Evolutionary conservation across 2,113 vertebrate species (phyloP).

Genomic region (Pipra filicauda): DNA sequence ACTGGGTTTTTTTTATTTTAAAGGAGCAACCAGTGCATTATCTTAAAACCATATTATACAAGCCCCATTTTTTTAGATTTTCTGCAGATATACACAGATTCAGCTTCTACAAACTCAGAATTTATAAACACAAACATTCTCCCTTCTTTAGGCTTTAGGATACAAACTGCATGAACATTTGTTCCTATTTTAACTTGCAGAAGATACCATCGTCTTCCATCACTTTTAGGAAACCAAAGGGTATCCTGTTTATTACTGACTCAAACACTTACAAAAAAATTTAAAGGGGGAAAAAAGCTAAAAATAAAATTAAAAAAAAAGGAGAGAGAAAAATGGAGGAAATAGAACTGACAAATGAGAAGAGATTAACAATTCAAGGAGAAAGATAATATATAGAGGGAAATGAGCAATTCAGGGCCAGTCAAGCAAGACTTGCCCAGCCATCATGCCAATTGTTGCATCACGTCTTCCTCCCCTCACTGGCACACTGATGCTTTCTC

Average conservation of each 20-base stretch:
- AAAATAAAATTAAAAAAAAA: neutral
- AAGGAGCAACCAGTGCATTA: neutral
- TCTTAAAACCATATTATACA: neutral
- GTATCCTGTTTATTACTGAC: neutral
- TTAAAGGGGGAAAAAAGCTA: neutral
- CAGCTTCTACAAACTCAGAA: neutral
- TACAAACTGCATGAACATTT: neutral
- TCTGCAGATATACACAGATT: neutral
- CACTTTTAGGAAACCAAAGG: neutral
- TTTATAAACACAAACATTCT: neutral
- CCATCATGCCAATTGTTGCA: neutral
- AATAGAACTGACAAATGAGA: neutral
- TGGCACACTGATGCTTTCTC: neutral
- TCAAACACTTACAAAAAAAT: neutral
- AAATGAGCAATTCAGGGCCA: neutral
- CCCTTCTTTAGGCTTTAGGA: neutral
- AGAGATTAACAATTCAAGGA: neutral
- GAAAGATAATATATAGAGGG: neutral
- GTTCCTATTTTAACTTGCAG: neutral
- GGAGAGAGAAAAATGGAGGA: rapidly evolving
- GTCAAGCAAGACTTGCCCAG: neutral
- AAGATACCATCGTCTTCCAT: neutral
- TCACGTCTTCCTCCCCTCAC: neutral
- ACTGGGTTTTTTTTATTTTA: neutral
- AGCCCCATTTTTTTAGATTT: neutral